These are phyloP conservation scores for Gyrodactylus salaris DNA, from an alignment of 1,140 invertebrate species.

Conservation along the genomic window DNA sequence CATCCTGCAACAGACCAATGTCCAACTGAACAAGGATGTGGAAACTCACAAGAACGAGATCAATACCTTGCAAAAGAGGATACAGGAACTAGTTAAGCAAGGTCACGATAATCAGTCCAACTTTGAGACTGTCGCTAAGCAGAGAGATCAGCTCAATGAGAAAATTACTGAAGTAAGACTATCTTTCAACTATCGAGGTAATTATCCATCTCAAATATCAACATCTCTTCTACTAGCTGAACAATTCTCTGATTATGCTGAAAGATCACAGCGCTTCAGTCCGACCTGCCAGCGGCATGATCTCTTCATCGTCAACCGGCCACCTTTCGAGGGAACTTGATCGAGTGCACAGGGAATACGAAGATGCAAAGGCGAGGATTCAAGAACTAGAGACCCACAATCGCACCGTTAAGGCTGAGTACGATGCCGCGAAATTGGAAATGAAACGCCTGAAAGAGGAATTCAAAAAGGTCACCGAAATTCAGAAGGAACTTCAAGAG, in stretches of 20 bases:
- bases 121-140: slow-evolving; percentile 1
- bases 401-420: neutral
- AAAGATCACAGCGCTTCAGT: neutral
- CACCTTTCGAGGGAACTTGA: neutral
- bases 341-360: neutral
- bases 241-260: no score
- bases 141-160: neutral
- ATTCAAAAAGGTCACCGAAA: neutral
- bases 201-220: no score
- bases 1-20: neutral
- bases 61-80: neutral
- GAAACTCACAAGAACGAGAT: neutral
- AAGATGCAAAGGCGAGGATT: neutral
- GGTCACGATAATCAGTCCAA: neutral
- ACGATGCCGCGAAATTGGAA: neutral
- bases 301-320: neutral
- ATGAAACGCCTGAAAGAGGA: neutral
- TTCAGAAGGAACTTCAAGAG: neutral
- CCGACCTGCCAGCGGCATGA: neutral
- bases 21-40: neutral
- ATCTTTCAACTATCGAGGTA: no score
- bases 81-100: slow-evolving; percentile 1
- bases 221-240: no score
- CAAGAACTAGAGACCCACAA: slow-evolving; percentile 3
- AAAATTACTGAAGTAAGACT: neutral